Evolutionary conservation across 2,888 invertebrate genomes (phyloP), one percentile per base, ranked within the genome.

Genomic region (Portevinia maculata): DNA sequence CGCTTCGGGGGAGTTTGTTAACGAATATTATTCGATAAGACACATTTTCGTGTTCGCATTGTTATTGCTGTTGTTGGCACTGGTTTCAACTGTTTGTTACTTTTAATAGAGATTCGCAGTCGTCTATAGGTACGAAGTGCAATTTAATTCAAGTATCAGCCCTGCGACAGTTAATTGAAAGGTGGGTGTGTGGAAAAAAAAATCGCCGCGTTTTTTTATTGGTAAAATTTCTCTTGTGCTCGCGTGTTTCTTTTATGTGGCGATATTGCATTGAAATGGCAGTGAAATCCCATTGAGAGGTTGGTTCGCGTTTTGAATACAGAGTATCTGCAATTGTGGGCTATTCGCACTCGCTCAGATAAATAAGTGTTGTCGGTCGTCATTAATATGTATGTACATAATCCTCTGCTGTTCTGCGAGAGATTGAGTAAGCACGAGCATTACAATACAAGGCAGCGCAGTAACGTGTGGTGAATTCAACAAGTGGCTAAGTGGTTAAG

Each of bases 401-500:
- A 28, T 65, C 34, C 53, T 67, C 55, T 53, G 65, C 44, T 65
- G 55, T 73, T 62, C 60, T 62, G 34, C 46, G 39, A 46, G 52
- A 70, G 37, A 71, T 76, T 71, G 64, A 76, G 76, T 59, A 76
- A 64, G 70, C 64, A 65, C 52, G 37, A 55, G 62, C 57, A 70
- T 76, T 65, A 60, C 60, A 83, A 71, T 65, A 60, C 60, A 83
- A 71, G 78, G 67, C 65, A 71, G 71, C 59, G 41, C 64, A 57
- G 50, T 50, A 65, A 62, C 65, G 76, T 65, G 60, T 71, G 28
- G 55, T 55, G 73, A 73, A 83, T 83, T 83, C 83, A 83, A 83
- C 83, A 83, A 83, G 83, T 83, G 78, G 76, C 62, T 67, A 50
- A 67, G 60, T 74, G 53, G 17, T n/a, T 44, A 30, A 46, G 44